A percentile compares a stretch with the other conserved stretches of the same genome.
Evolutionary conservation across 2,888 invertebrate species (phyloP).

Genomic region (Morpho achilles): DNA sequence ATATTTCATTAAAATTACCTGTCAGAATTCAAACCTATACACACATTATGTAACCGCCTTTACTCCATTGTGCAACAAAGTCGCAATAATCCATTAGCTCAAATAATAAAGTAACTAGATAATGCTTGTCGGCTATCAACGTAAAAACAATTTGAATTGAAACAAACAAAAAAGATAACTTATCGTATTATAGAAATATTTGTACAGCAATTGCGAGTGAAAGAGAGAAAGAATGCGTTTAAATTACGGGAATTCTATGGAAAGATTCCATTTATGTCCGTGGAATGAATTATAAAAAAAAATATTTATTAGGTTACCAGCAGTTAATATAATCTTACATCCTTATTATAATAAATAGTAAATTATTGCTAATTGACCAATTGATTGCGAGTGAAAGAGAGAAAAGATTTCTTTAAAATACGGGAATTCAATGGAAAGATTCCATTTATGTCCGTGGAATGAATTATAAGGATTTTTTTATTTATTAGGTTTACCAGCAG

Average conservation of each 20-base stretch:
- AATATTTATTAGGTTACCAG: too few relatives aligned
- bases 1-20: too few relatives aligned
- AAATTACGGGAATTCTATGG: slow-evolving; percentile 14
- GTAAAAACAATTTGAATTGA: slow-evolving; percentile 24
- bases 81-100: background rate
- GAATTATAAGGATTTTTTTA: slow-evolving; percentile 7
- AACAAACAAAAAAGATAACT: slow-evolving; percentile 29
- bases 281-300: slow-evolving; percentile 3
- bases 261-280: slow-evolving; percentile 10
- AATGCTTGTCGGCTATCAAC: slow-evolving; percentile 27
- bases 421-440: slow-evolving; percentile 14
- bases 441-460: slow-evolving; percentile 4
- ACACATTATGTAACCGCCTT: too few relatives aligned
- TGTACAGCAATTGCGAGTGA: slow-evolving; percentile 1
- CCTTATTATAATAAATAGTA: too few relatives aligned
- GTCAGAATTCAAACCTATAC: too few relatives aligned
- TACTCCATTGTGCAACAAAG: too few relatives aligned
- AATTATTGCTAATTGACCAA: too few relatives aligned
- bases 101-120: slow-evolving; percentile 13
- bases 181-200: slow-evolving; percentile 22
- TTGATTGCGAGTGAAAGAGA: slow-evolving; percentile 15
- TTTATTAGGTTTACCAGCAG: too few relatives aligned
- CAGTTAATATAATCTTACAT: too few relatives aligned
- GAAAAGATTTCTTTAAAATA: slow-evolving; percentile 10
- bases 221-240: slow-evolving; percentile 17